Base-by-base conservation (phyloP, 2,797 vertebrate species). In the Hydrocynus forskahlii region DNA sequence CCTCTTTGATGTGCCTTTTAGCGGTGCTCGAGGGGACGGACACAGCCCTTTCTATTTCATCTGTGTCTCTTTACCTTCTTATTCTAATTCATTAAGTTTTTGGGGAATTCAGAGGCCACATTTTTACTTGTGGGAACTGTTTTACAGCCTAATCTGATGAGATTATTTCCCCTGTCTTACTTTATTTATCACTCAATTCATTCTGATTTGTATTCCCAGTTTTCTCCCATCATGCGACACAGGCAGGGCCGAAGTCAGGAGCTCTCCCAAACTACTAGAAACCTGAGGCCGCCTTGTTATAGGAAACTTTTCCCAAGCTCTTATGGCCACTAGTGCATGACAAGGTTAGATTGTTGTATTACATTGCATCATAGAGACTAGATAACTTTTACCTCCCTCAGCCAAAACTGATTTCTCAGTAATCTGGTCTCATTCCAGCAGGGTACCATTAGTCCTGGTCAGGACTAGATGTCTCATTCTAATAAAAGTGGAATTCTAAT, bases 11-110 rank as follows among this genome's bases (percentile, higher is more conserved):
- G 38, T 50, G 35, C 13, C 8, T 50, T 38, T 67, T 17, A 50
- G 75, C 29, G 55, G 35, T 48, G 55, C 55, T 67, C 64, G 21
- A 40, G 50, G 59, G 19, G 75, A 25, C 14, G 25, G 23, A 63
- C 5, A 23, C 40, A 54, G 50, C 55, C 50, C 62, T 69, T 57
- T 45, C 66, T 43, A 59, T 78, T 68, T 74, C 13, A 38, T 75
- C 25, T 68, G 64, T 23, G 38, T 75, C 64, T 54, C 52, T 75
- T 23, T 9, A 21, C 45, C 45, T 48, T 48, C 12, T 48, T 1
- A 48, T 48, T 48, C 35, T 2, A 35, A 35, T 48, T 48, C 45
- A 8, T 48, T 48, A 48, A 0, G 45, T 29, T 72, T 75, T 38
- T 23, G 29, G 45, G 63, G 77, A 70, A 70, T 83, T 72, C 60